Evolutionary conservation across 2,113 vertebrate species (phyloP), one percentile per base, ranked within the genome.

Genomic region (Terrapene triunguis): DNA sequence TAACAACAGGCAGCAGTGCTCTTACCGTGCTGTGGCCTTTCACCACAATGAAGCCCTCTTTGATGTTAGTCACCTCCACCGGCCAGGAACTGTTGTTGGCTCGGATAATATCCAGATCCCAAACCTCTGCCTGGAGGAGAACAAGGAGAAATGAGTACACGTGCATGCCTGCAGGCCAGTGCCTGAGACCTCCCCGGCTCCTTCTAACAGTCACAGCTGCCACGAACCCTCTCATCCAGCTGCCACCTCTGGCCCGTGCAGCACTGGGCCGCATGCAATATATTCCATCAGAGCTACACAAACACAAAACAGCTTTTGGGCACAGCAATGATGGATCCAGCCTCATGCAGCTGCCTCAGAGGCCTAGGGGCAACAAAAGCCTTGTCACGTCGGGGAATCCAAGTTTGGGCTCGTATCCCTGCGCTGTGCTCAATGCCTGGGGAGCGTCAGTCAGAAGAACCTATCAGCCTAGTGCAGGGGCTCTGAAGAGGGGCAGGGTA

Each of bases 31-130:
- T 98, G 89, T 99, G 99, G 89, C 99, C 99, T 95, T 99, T 99
- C 72, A 99, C 98, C 57, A 99, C 98, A 42, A 99, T 99, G 92
- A 99, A 99, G 76, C 99, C 99, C 62, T 99, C 99, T 95, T 99
- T 99, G 92, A 99, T 97, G 3, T 98, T 99, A 78, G 98, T 98
- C 47, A 98, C 99, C 82, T 99, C 98, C 74, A 99, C 95, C 0
- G 99, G 99, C 99, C 99, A 99, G 44, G 97, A 98, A 96, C 92
- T 99, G 94, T 99, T 97, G 97, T 96, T 99, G 1, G 98, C 97
- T 92, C 99, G 98, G 80, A 99, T 98, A n/a, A 99, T 98, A 53
- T 99, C 99, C 94, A 99, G 98, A 95, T 99, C 99, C 99, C 99
- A 99, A 19, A 99, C 99, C 91, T 99, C 99, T 87, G 99, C 99